Evolutionary conservation across 1,140 invertebrate genomes (phyloP), one percentile per base, ranked within the genome.

Genomic region (Sarcophaga bullata): DNA sequence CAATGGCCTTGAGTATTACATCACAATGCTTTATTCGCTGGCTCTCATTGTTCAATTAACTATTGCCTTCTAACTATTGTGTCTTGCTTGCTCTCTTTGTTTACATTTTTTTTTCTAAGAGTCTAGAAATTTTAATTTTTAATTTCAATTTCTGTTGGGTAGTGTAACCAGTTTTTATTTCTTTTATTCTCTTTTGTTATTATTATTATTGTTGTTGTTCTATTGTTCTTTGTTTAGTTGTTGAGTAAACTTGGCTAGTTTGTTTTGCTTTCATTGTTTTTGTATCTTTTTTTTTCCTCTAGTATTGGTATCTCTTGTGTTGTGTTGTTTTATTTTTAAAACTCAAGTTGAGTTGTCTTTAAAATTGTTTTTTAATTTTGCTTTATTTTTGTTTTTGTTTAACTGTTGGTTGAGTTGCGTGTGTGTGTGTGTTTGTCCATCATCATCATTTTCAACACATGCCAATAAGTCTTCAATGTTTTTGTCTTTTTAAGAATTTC

Each of bases 221-320:
- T 68, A 9, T 68, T 68, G 17, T 68, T 68, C n/a, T 58, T 68
- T 68, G 62, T 68, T 19, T 68, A 68, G 19, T 68, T 68, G 5
- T 68, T 8, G 7, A 68, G 62, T 68, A 19, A 68, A 17, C 19
- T 68, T 52, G 50, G n/a, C n/a, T 68, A 68, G 25, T 37, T 37
- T 37, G 25, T 37, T 37, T 37, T 37, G 25, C 4, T 37, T 37
- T 37, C 25, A 37, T 37, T 37, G 25, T 37, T 37, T 37, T 37
- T 37, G 25, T 37, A 2, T 37, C 4, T 37, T 37, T 37, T 37
- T 37, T 37, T 37, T 37, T 37, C 1, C 4, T 37, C 25, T 37
- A 37, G 1, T 37, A 4, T 37, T 37, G 25, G 25, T 37, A 1
- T 37, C n/a, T n/a, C n/a, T 37, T 37, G 25, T 37, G 25, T 37